Evolutionary conservation across 2,888 invertebrate species (phyloP).

Genomic region (Uropetala carovei): DNA sequence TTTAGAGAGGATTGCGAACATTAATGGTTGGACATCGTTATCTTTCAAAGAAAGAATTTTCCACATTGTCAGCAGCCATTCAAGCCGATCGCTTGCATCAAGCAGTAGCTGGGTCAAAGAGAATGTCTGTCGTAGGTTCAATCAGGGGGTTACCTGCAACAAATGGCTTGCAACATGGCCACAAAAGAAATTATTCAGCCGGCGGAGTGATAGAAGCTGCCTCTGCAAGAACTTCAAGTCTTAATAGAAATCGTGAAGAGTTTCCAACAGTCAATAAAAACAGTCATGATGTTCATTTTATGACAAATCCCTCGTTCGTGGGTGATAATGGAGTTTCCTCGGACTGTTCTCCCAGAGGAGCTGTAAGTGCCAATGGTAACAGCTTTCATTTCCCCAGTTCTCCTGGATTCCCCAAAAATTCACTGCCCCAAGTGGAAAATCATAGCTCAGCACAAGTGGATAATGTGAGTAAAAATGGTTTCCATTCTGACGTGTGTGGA

Average conservation of each 20-base stretch:
- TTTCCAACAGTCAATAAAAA: constrained; percentile 6
- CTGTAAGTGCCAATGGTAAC: not conserved
- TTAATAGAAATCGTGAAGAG: constrained; percentile 27
- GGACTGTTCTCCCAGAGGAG: not conserved
- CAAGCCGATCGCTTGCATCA: constrained; percentile 40
- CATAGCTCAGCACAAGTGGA: not conserved
- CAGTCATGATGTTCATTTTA: constrained; percentile 4
- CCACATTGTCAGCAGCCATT: constrained; percentile 73
- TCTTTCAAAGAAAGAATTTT: constrained; percentile 83
- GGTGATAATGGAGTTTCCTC: constrained; percentile 32
- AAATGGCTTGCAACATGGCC: not conserved
- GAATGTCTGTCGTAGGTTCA: not conserved
- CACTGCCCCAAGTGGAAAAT: not conserved
- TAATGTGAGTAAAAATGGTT: not conserved
- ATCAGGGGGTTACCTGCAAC: not conserved
- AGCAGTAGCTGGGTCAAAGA: constrained; percentile 36
- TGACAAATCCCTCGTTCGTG: constrained; percentile 17
- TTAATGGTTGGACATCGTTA: constrained; percentile 86
- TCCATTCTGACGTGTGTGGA: not conserved
- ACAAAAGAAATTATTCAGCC: constrained; percentile 42
- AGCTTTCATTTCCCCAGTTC: not conserved
- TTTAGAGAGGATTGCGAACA: constrained; percentile 85
- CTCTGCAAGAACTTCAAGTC: not conserved
- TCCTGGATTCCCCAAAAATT: not conserved
- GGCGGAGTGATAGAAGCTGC: not conserved